phyloP scores from a whole-genome alignment of 1,140 invertebrate species.

The Vanessa tameamea region DNA sequence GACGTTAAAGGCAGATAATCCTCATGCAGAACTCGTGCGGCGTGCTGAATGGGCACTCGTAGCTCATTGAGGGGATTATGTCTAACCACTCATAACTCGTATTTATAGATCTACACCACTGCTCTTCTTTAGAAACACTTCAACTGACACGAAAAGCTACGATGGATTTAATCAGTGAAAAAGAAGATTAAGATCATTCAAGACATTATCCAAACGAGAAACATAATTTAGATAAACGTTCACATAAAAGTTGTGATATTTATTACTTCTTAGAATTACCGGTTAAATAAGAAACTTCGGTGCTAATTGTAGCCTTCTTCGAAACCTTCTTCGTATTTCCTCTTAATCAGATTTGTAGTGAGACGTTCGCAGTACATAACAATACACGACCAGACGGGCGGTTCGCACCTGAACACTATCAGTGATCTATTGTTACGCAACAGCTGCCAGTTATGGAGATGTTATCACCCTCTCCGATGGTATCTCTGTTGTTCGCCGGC shows the following conservation, averaged over 20 bases:
- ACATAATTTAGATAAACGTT: too few species aligned
- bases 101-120: slow-evolving; percentile 10
- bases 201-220: too few species aligned
- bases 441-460: slow-evolving; percentile 23
- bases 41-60: slow-evolving; percentile 17
- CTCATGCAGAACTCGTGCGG: background rate
- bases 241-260: background rate
- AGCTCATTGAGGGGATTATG: slow-evolving; percentile 30
- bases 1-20: slow-evolving; percentile 24
- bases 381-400: background rate
- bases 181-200: too few species aligned
- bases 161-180: background rate
- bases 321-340: too few species aligned
- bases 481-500: slow-evolving; percentile 11
- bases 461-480: slow-evolving; percentile 14
- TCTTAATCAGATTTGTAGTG: background rate
- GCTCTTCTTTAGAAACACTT: slow-evolving; percentile 21
- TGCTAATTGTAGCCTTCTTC: background rate
- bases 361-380: slow-evolving; percentile 10
- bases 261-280: background rate
- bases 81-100: slow-evolving; percentile 27
- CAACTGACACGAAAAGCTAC: background rate
- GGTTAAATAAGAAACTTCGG: background rate
- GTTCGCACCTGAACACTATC: slow-evolving; percentile 22
- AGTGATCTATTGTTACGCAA: slow-evolving; percentile 18